Evolutionary conservation across 2,797 vertebrate genomes (phyloP), one percentile per base, ranked within the genome.

Genomic region (Anabas testudineus): DNA sequence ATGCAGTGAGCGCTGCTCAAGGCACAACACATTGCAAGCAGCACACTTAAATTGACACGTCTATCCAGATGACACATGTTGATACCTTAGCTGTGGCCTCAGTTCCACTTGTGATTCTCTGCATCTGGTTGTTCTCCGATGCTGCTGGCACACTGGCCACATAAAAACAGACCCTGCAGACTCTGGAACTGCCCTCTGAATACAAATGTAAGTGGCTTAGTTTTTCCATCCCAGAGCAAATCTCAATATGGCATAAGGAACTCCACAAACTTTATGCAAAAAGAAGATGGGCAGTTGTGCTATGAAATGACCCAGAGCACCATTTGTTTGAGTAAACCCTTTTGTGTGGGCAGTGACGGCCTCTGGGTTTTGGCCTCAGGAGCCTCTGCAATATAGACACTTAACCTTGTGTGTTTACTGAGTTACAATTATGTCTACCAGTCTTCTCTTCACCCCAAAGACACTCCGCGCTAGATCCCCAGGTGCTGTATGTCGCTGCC

Each of bases 1-100:
- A 92, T 92, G 91, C 88, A 86, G 84, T 71, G 72, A 88, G 83
- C 22, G 70, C 80, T 59, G 88, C 85, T 90, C 77, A 86, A 89
- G 89, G 88, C 88, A 76, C 74, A 81, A 58, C 78, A 76, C 83
- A 67, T 81, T 63, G 77, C 82, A 87, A 78, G 80, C 65, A 55
- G 72, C 70, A 58, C 84, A 84, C 74, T 86, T 86, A 86, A 88
- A 91, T 89, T 91, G 92, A 93, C 91, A 90, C 81, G 78, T 92
- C 87, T 88, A 81, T 89, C 80, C 71, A 67, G 86, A 90, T 89
- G 90, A 90, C 91, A 91, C 88, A 81, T 89, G 88, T 84, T 89
- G 88, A 92, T 91, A 83, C 73, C 58, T 57, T 58, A 79, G 71
- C 84, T 51, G 62, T 70, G 83, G 82, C 80, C 75, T 73, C 58